Evolutionary conservation across 1,140 invertebrate genomes (phyloP).

Genomic region (Papilio aristodemus): DNA sequence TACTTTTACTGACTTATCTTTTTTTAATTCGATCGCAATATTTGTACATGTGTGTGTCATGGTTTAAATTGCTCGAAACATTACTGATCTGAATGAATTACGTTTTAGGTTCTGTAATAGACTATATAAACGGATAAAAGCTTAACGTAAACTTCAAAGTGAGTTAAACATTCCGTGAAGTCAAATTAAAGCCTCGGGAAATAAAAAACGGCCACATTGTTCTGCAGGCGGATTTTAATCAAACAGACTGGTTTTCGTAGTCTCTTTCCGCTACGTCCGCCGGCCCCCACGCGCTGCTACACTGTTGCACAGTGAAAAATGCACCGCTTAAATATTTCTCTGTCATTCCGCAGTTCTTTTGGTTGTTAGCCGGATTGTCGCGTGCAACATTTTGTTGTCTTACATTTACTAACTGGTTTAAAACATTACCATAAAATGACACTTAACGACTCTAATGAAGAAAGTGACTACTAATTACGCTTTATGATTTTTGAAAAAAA

Average conservation of each 20-base stretch:
- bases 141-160: neutral
- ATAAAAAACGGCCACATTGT: slow-evolving; percentile 18
- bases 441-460: no score
- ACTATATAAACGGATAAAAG: neutral
- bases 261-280: slow-evolving; percentile 13
- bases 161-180: slow-evolving; percentile 17
- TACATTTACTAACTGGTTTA: neutral
- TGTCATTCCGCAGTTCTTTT: slow-evolving; percentile 20
- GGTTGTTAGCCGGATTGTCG: neutral
- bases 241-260: slow-evolving; percentile 28
- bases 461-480: no score
- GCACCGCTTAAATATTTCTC: slow-evolving; percentile 19
- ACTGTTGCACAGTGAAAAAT: slow-evolving; percentile 1
- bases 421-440: no score
- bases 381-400: neutral
- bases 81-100: neutral
- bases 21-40: neutral
- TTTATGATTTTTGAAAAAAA: no score
- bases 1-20: no score
- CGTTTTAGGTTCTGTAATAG: neutral
- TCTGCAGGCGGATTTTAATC: slow-evolving; percentile 26
- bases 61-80: neutral
- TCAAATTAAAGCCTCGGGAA: slow-evolving; percentile 18
- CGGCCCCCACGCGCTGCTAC: neutral
- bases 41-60: neutral